A percentile compares a stretch with the other conserved stretches of the same genome.
These are phyloP conservation scores for Adoxophyes honmai DNA, from an alignment of 1,140 invertebrate species.

Conservation along the genomic window DNA sequence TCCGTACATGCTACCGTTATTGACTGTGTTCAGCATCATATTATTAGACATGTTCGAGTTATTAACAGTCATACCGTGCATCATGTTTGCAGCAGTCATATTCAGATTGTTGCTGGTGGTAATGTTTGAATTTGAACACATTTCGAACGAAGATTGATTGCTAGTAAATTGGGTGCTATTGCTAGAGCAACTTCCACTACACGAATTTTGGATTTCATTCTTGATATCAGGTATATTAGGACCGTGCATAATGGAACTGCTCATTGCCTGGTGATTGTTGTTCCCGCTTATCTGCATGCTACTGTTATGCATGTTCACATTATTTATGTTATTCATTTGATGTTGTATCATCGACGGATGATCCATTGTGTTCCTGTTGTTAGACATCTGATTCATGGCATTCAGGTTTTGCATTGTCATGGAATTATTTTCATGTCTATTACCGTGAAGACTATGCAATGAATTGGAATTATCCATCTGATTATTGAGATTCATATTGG, in stretches of 20 bases:
- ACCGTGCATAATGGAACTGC: constrained; percentile 59
- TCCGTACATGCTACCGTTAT: constrained; percentile 56
- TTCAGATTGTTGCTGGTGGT: constrained; percentile 54
- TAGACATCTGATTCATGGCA: constrained; percentile 64
- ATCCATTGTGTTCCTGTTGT: constrained; percentile 59
- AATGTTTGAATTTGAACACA: constrained; percentile 50
- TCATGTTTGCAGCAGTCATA: constrained; percentile 48
- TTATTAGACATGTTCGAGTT: constrained; percentile 58
- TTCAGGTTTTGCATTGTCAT: constrained; percentile 64
- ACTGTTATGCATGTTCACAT: constrained; percentile 60
- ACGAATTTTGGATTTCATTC: constrained; percentile 67
- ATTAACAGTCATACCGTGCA: constrained; percentile 60
- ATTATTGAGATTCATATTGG: constrained; percentile 52
- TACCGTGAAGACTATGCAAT: constrained; percentile 53
- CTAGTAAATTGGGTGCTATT: constrained; percentile 51
- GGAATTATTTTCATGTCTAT: constrained; percentile 61
- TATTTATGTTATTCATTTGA: constrained; percentile 65
- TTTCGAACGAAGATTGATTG: constrained; percentile 59
- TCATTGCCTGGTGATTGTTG: constrained; percentile 56
- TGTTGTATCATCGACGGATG: constrained; percentile 64
- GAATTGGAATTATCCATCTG: constrained; percentile 54
- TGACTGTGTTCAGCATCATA: constrained; percentile 63
- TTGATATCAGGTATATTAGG: constrained; percentile 70
- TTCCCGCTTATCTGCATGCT: constrained; percentile 55
- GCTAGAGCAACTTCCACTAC: constrained; percentile 61